Base-by-base conservation (phyloP, 2,888 invertebrate genomes). In the Scaeva pyrastri region DNA sequence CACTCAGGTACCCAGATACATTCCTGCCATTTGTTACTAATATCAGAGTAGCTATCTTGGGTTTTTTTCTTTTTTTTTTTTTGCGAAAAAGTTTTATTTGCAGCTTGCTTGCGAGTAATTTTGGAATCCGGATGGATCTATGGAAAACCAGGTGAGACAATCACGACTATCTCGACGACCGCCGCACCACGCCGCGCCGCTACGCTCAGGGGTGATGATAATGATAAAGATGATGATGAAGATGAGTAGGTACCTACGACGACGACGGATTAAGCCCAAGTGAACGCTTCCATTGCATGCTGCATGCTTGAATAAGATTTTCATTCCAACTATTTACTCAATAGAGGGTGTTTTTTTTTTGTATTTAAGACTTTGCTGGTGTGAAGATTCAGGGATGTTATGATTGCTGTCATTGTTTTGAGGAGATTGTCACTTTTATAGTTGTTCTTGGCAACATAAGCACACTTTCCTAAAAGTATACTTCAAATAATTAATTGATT, bases 141-240 rank as follows among this genome's bases (percentile, higher is more conserved):
- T 31, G 76, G 31, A 72, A 80, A 76, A 31, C 62, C 85, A 81
- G 85, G 85, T 81, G 85, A 81, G 76, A 85, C 75, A 80, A 85
- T 80, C 76, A 80, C 80, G 72, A 80, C 75, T 60, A 73, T 39
- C 50, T 62, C 62, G 50, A 62, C 74, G 60, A 79, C 36, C 56
- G 62, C 45, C 62, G 31, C 31, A 31, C 31, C 26, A 26, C 26
- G 26, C 26, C 26, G 1, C 31, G 31, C 6, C 31, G 31, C 31
- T 5, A 8, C 31, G 31, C 31, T 3, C 31, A 5, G 56, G 39
- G 45, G 39, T 36, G 31, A 64, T 64, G 21, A 48, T 78, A 70
- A 84, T 75, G 58, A 70, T 43, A 10, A 50, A 21, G 50, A 36
- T 11, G 60, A 56, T 62, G 78, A 41, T 16, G 71, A 45, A 36